Evolutionary conservation across 2,888 invertebrate genomes (phyloP).

Genomic region (Agonum fuliginosum): DNA sequence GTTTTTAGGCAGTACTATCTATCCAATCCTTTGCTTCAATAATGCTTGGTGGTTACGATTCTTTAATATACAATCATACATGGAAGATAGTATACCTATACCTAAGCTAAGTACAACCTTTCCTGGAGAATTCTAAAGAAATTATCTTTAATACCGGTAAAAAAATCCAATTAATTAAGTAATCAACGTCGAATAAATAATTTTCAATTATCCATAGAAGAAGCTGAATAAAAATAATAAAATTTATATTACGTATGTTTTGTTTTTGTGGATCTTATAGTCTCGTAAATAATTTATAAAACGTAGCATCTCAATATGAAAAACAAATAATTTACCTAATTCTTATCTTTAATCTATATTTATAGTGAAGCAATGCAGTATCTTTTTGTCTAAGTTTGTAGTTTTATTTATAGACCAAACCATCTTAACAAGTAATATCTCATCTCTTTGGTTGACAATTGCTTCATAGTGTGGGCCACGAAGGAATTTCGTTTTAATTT

Average conservation of each 20-base stretch:
- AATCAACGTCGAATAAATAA: too few species aligned
- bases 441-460: slow-evolving; percentile 42
- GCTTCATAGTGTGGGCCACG: slow-evolving; percentile 7
- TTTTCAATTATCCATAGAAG: slow-evolving; percentile 26
- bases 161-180: too few species aligned
- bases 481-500: slow-evolving; percentile 57
- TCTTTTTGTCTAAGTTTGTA: slow-evolving; percentile 6
- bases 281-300: slow-evolving; percentile 9
- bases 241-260: slow-evolving; percentile 25
- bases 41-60: too few species aligned
- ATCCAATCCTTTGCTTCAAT: too few species aligned
- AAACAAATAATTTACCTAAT: too few species aligned
- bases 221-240: not conserved
- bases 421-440: slow-evolving; percentile 20
- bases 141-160: too few species aligned
- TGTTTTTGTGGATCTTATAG: not conserved
- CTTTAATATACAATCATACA: too few species aligned
- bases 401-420: not conserved
- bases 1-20: too few species aligned
- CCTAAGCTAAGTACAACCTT: too few species aligned
- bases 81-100: too few species aligned
- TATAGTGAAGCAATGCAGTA: not conserved
- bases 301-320: too few species aligned
- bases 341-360: slow-evolving; percentile 30
- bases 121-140: too few species aligned